These are phyloP conservation scores for Sciurus niger DNA, from an alignment of 2,113 vertebrate species.

Conservation along the genomic window DNA sequence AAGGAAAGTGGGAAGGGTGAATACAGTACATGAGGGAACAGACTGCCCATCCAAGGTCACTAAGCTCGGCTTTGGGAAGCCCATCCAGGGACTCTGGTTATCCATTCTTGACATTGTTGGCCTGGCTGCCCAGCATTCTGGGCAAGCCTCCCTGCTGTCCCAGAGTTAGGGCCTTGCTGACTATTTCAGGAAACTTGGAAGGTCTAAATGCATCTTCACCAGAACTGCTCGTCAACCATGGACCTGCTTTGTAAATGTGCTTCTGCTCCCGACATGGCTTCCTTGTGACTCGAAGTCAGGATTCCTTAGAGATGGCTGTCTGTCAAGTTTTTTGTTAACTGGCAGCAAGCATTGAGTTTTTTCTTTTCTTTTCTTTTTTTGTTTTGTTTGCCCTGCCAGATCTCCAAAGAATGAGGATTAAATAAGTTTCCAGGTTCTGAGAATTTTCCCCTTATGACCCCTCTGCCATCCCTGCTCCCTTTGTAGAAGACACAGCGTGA, in stretches of 20 bases:
- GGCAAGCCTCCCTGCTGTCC: background rate
- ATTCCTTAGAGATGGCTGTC: background rate
- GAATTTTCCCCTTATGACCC: background rate
- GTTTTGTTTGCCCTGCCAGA: background rate
- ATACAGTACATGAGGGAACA: accelerated
- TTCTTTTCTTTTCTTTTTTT: background rate
- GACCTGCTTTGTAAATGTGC: background rate
- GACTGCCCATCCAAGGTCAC: background rate
- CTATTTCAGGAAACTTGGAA: conserved; percentile 46
- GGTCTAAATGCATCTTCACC: conserved; percentile 9
- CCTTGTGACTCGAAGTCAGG: background rate
- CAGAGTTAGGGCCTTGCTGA: background rate
- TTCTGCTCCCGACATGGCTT: background rate
- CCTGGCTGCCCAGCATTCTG: conserved; percentile 30
- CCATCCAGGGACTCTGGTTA: background rate
- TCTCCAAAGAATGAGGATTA: background rate
- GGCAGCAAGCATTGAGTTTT: background rate
- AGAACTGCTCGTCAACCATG: background rate
- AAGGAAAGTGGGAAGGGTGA: background rate
- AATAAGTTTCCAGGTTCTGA: background rate
- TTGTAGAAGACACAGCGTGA: background rate
- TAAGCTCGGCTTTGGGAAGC: background rate
- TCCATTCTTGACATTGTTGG: background rate
- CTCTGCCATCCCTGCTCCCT: background rate
- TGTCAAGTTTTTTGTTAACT: background rate